Conservation (phyloP, 2,113 vertebrate species). For the Sorex fumeus region DNA sequence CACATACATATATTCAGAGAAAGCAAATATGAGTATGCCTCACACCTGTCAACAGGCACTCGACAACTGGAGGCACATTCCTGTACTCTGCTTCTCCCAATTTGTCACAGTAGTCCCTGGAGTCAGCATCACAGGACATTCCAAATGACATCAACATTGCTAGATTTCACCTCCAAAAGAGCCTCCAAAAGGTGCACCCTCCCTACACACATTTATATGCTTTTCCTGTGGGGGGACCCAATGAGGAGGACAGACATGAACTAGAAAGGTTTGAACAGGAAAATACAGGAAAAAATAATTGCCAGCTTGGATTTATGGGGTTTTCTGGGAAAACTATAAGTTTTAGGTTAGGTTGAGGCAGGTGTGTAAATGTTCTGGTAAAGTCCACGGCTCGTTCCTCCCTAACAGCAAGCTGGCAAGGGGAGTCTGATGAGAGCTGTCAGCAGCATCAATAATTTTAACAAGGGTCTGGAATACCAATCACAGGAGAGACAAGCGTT, state of each 20-base stretch:
- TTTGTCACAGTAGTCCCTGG: constrained; percentile 34
- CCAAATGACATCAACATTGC: constrained; percentile 43
- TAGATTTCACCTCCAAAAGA: constrained; percentile 75
- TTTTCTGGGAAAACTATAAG: constrained; percentile 84
- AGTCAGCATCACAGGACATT: neutral
- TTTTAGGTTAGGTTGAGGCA: constrained; percentile 79
- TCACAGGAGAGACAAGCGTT: constrained; percentile 82
- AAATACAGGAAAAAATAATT: constrained; percentile 66
- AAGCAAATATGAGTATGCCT: constrained; percentile 20
- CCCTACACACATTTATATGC: neutral
- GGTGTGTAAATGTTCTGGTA: constrained; percentile 69
- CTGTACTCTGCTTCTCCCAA: neutral
- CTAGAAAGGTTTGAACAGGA: constrained; percentile 63
- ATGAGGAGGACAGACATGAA: neutral
- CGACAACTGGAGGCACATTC: too few relatives aligned
- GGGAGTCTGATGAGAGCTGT: constrained; percentile 72
- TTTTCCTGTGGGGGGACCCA: neutral
- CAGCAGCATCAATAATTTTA: constrained; percentile 74
- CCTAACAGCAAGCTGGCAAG: constrained; percentile 67
- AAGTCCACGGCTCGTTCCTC: constrained; percentile 66
- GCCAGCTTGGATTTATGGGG: constrained; percentile 74
- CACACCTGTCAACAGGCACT: too few relatives aligned
- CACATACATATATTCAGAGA: neutral
- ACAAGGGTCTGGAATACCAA: constrained; percentile 85
- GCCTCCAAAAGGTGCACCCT: neutral